Evolutionary conservation across 2,888 invertebrate species (phyloP), one percentile per base, ranked within the genome.

Genomic region (Neoaliturus tenellus): DNA sequence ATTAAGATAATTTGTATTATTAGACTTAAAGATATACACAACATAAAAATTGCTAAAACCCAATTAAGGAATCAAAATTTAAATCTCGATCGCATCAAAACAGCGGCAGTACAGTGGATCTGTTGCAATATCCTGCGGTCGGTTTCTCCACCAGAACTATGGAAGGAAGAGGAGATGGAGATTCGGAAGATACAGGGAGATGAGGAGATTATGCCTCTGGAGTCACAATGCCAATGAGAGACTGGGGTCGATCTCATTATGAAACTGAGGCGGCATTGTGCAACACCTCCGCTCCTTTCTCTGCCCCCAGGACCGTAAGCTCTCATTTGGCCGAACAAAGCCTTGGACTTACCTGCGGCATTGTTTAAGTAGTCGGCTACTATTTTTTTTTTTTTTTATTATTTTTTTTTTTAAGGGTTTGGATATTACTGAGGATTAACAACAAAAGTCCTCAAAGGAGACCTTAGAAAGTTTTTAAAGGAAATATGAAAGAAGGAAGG

Each of bases 251-350:
- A 51, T 51, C 51, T 51, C 51, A 51, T 51, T 51, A 51, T 51
- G 51, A 51, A 51, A 51, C 51, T 51, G 48, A 8, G 51, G 51
- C 51, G 20, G 44, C n/a, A 51, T 51, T 51, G 51, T 51, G 51
- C 51, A 51, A 51, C 51, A 23, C 48, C 51, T 51, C 51, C 51
- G 51, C 23, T 51, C 51, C 51, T 51, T 51, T 51, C 51, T 51
- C 51, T 23, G 6, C 44, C 44, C 12, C 12, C 1, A 4, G 35
- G 35, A 35, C 35, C 35, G 35, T 4, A 35, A 4, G 35, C 44
- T 17, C 44, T 44, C 44, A 14, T 44, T 14, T 44, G 44, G 44
- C 10, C 44, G 6, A 2, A 14, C 12, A 44, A 2, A 44, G 12
- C 44, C 44, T 2, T 2, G 44, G 44, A 17, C 44, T 44, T 35